These are phyloP conservation scores for Trachelus iudaicus DNA, from an alignment of 2,888 invertebrate genomes.

Conservation along the genomic window DNA sequence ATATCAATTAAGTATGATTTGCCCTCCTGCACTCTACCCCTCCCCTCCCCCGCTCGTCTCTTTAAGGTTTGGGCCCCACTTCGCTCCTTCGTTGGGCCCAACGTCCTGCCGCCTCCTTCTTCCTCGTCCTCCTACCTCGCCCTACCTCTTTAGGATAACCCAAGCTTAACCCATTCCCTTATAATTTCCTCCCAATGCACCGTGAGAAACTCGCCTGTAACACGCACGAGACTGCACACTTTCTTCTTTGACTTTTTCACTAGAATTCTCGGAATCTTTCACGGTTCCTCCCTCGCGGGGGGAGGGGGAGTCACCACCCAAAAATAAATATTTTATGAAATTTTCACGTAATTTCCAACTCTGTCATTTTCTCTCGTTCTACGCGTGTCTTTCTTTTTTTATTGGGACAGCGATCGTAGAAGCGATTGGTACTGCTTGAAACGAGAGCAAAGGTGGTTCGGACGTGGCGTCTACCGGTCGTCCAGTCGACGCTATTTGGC, in stretches of 20 bases:
- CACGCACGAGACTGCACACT: conserved; percentile 48
- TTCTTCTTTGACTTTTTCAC: no score
- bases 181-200: conserved; percentile 62
- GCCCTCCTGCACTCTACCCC: conserved; percentile 32
- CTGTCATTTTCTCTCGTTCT: conserved; percentile 2
- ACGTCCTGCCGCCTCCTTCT: conserved; percentile 15
- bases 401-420: background rate
- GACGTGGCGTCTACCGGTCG: background rate
- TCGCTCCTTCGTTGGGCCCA: conserved; percentile 11
- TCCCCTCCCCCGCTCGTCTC: conserved; percentile 11
- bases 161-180: conserved; percentile 58
- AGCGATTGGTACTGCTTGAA: no score
- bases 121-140: background rate
- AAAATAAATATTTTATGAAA: no score
- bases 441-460: no score
- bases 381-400: background rate
- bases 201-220: conserved; percentile 62
- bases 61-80: background rate
- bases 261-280: no score
- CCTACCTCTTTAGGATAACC: conserved; percentile 36
- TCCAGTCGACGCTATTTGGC: background rate
- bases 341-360: background rate
- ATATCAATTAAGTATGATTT: conserved; percentile 62
- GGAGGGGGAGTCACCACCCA: no score
- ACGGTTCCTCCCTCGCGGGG: no score